These are phyloP conservation scores for Perdita meconis DNA, from an alignment of 2,888 invertebrate genomes.

Conservation along the genomic window DNA sequence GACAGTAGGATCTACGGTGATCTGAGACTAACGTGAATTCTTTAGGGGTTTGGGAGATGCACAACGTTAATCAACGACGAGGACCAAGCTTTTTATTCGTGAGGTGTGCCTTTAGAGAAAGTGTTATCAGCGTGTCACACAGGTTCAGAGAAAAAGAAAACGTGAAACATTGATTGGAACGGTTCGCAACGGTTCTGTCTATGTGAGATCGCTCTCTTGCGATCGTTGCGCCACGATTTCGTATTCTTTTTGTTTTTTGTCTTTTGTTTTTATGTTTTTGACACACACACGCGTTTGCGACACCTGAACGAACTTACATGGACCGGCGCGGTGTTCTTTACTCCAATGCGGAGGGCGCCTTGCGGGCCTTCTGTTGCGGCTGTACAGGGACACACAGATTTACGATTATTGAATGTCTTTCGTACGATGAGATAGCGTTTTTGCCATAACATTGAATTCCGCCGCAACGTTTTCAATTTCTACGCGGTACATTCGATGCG, in stretches of 20 bases:
- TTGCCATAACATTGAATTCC: neutral
- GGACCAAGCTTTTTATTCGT: constrained; percentile 56
- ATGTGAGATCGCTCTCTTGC: constrained; percentile 29
- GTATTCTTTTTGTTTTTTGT: constrained; percentile 11
- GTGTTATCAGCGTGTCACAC: constrained; percentile 65
- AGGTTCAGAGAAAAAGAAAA: constrained; percentile 42
- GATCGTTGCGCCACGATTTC: constrained; percentile 21
- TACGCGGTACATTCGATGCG: neutral
- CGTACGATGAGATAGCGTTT: neutral
- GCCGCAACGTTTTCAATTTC: neutral
- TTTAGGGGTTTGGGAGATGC: constrained; percentile 45
- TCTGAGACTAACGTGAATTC: constrained; percentile 25
- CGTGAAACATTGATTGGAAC: constrained; percentile 23
- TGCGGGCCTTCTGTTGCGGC: constrained; percentile 84
- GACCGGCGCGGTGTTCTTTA: constrained; percentile 83
- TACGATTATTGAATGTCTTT: constrained; percentile 42
- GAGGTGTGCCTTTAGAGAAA: constrained; percentile 24
- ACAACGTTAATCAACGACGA: constrained; percentile 64
- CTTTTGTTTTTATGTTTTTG: too few relatives aligned
- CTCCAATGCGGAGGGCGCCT: constrained; percentile 83
- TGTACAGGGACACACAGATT: constrained; percentile 80
- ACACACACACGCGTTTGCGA: constrained; percentile 65
- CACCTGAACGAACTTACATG: constrained; percentile 82
- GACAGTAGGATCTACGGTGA: constrained; percentile 22
- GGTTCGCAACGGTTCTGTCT: constrained; percentile 29